Conservation (phyloP, 2,113 vertebrate species). For the Gallinago media region DNA sequence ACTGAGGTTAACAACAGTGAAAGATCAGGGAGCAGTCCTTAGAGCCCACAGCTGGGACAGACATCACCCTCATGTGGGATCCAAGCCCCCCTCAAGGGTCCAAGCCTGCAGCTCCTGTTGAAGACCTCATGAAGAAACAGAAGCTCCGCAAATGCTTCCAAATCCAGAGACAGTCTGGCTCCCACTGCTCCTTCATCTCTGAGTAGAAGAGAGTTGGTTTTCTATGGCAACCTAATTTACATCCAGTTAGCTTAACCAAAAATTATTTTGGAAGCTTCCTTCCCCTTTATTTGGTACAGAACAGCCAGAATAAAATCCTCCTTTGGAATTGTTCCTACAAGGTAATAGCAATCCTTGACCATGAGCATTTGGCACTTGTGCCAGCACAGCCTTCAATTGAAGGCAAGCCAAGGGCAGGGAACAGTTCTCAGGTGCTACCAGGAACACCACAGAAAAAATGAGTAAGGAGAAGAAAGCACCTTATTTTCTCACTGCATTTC, state of each 20-base stretch:
- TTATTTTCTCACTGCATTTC: not conserved
- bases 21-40: not conserved
- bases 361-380: not conserved
- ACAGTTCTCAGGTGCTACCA: not conserved
- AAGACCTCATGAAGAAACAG: not conserved
- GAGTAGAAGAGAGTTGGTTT: not conserved
- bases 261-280: accelerated
- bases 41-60: not conserved
- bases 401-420: not conserved
- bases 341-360: not conserved
- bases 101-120: not conserved
- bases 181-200: not conserved
- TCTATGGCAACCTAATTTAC: not conserved
- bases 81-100: not conserved
- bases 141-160: not conserved
- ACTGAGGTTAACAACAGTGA: not conserved
- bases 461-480: not conserved
- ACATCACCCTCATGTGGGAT: not conserved
- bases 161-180: not conserved
- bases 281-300: not conserved
- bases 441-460: not conserved
- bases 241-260: not conserved
- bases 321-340: not conserved
- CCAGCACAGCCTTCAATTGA: not conserved
- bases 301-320: not conserved